Evolutionary conservation across 53 echinoderm and acorn worm genomes (phyloP).

Genomic region (Luidia sarsii): DNA sequence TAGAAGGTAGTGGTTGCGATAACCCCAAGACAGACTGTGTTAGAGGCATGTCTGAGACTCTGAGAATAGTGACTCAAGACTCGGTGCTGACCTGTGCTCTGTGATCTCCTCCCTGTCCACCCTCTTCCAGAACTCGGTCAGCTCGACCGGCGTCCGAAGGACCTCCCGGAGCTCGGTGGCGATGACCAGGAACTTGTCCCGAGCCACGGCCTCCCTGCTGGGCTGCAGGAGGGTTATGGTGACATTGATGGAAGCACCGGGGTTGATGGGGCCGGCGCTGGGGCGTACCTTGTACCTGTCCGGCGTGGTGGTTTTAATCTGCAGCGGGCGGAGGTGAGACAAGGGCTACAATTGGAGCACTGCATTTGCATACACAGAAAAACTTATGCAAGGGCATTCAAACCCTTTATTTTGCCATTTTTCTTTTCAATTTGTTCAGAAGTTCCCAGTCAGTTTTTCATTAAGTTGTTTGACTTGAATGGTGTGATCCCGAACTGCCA

Average conservation of each 20-base stretch:
- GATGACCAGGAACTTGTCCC: constrained; percentile 86
- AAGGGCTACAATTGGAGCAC: too few species aligned
- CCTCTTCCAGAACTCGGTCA: constrained; percentile 84
- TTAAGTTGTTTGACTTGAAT: too few species aligned
- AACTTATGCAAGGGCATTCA: too few species aligned
- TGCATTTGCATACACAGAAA: too few species aligned
- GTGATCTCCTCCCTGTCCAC: constrained; percentile 62
- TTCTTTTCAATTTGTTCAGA: too few species aligned
- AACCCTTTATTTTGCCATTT: too few species aligned
- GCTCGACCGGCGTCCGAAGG: constrained; percentile 58
- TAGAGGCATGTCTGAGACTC: too few species aligned
- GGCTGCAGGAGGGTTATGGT: constrained; percentile 71
- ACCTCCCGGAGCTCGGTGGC: constrained; percentile 73
- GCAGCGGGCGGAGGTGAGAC: neutral
- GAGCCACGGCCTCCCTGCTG: constrained; percentile 64
- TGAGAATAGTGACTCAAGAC: too few species aligned
- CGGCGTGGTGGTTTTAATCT: constrained; percentile 95
- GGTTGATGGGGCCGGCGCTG: constrained; percentile 87
- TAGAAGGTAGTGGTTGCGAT: too few species aligned
- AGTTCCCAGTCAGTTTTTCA: too few species aligned
- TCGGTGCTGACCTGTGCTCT: constrained; percentile 98
- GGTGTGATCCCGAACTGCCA: too few species aligned
- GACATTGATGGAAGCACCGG: constrained; percentile 69
- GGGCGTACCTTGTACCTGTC: constrained; percentile 94
- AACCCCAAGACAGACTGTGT: too few species aligned